Conservation (phyloP, 2,797 vertebrate species). For the Sandelia bainsii region DNA sequence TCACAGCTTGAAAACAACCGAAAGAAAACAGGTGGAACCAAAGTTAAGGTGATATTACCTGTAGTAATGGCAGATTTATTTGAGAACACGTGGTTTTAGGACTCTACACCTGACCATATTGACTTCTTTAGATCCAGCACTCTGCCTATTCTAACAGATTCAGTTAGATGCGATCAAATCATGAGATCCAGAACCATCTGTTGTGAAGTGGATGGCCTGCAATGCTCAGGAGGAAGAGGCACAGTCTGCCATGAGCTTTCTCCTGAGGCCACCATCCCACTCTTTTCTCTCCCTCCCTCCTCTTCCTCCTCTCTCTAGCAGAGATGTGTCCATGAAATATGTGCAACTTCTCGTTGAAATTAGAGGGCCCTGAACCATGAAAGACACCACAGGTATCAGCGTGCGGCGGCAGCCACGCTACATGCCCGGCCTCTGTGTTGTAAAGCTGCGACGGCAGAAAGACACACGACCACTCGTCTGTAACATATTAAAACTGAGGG, state of each 20-base stretch:
- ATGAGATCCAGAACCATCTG: conserved; percentile 89
- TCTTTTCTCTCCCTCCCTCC: neutral
- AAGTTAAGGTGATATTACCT: neutral
- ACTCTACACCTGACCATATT: neutral
- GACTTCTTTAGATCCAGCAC: neutral
- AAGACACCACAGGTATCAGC: conserved; percentile 96
- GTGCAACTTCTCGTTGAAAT: conserved; percentile 99
- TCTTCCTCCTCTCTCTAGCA: conserved; percentile 47
- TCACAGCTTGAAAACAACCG: neutral
- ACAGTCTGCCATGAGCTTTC: conserved; percentile 95
- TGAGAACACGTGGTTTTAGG: neutral
- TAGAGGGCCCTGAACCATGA: conserved; percentile 98
- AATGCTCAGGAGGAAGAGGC: conserved; percentile 87
- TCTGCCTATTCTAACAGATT: conserved; percentile 85
- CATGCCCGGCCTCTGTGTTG: conserved; percentile 87
- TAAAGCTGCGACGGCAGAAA: conserved; percentile 90
- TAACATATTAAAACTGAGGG: conserved; percentile 98
- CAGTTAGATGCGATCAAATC: conserved; percentile 85
- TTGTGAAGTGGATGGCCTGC: conserved; percentile 72
- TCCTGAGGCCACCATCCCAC: conserved; percentile 76
- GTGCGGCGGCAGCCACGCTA: conserved; percentile 69
- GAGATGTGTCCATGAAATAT: conserved; percentile 97
- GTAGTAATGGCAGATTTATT: neutral
- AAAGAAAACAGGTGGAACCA: neutral
- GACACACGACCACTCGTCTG: conserved; percentile 94